Evolutionary conservation across 2,113 vertebrate species (phyloP).

Genomic region (Aplodontia rufa): DNA sequence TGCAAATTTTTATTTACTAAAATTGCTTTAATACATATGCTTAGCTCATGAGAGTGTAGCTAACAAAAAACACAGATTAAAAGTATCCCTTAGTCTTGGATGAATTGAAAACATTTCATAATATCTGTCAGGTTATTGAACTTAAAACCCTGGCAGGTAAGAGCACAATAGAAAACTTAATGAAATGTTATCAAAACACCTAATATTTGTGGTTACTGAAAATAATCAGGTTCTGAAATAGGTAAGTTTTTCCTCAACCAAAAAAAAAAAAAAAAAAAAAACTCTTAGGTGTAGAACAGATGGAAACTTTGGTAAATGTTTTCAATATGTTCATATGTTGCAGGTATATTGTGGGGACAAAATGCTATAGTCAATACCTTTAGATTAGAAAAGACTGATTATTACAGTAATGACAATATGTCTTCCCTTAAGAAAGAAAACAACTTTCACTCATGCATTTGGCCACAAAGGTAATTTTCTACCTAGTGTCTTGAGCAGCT

Average conservation of each 20-base stretch:
- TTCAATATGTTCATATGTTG: background rate
- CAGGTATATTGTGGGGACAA: background rate
- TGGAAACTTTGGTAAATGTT: background rate
- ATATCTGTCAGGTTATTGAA: background rate
- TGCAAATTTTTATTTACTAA: conserved; percentile 59
- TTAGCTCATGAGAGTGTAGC: conserved; percentile 6
- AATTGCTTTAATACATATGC: conserved; percentile 45
- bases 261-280: too few relatives aligned
- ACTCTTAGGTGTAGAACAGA: background rate
- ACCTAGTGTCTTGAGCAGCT: background rate
- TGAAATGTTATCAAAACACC: background rate
- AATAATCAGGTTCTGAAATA: background rate
- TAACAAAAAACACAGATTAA: background rate
- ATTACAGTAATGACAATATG: background rate
- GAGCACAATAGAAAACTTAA: background rate
- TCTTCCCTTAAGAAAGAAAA: background rate
- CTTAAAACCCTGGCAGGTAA: background rate
- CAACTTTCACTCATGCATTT: background rate
- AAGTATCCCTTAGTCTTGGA: background rate
- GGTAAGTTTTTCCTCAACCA: background rate
- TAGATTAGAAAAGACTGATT: background rate
- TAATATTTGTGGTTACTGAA: background rate
- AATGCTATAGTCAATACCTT: background rate
- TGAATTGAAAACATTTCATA: background rate
- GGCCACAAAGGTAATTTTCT: background rate